Conservation (phyloP, 1,140 invertebrate genomes). For the Bombus huntii region DNA sequence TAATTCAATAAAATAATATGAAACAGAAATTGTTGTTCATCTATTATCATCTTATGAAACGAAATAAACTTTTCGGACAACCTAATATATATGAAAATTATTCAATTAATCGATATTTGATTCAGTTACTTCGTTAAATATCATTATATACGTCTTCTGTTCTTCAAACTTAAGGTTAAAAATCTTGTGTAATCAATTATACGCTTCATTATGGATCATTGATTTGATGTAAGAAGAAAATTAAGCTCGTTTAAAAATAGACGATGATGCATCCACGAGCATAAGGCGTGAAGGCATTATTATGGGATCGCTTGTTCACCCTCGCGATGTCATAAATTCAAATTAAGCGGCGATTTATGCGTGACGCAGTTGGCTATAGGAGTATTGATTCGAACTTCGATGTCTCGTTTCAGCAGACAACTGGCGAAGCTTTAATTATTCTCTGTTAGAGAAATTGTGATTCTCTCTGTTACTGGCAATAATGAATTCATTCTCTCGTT, state of each 20-base stretch:
- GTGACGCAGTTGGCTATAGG: neutral
- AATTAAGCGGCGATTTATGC: constrained; percentile 60
- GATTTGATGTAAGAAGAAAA: neutral
- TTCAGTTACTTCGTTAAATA: neutral
- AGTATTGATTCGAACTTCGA: constrained; percentile 46
- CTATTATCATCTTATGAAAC: no score
- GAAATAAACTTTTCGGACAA: no score
- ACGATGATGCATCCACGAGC: constrained; percentile 14
- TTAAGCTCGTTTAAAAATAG: neutral
- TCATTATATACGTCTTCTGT: no score
- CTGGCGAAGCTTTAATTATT: constrained; percentile 45
- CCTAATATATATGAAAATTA: neutral
- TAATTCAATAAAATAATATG: no score
- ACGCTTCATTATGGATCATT: neutral
- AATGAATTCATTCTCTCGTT: neutral
- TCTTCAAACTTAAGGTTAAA: neutral
- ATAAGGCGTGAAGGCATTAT: constrained; percentile 33
- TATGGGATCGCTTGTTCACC: constrained; percentile 33
- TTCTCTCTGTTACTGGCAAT: neutral
- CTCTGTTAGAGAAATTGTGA: neutral
- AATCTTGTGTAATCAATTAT: neutral
- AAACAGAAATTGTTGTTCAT: no score
- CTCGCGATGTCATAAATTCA: constrained; percentile 59
- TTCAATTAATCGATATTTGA: neutral
- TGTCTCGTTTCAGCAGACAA: constrained; percentile 32